A percentile compares a stretch with the other conserved stretches of the same genome.
Evolutionary conservation across 2,888 invertebrate species (phyloP).

Genomic region (Ochropleura leucogaster): DNA sequence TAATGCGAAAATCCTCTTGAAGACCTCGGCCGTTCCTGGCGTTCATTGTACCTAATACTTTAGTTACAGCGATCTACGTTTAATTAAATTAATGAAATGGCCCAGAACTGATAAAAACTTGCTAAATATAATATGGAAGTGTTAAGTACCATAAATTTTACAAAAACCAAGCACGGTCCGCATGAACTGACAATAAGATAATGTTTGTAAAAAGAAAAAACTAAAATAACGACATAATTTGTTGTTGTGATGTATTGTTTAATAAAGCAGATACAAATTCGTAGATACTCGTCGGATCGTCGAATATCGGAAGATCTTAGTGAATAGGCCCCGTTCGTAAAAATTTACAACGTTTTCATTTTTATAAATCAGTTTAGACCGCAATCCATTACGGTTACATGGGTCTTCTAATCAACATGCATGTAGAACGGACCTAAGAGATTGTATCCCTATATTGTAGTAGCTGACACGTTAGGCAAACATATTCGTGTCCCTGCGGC

Average conservation of each 20-base stretch:
- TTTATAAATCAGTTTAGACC: neutral
- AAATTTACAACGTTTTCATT: neutral
- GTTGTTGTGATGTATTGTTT: no score
- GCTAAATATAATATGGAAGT: no score
- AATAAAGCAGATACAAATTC: neutral
- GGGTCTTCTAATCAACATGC: neutral
- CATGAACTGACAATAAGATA: no score
- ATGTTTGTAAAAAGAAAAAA: no score
- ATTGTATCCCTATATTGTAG: neutral
- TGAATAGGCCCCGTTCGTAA: neutral
- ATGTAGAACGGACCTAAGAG: neutral
- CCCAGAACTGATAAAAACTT: no score
- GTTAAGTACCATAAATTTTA: no score
- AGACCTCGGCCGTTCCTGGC: neutral
- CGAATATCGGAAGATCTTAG: neutral
- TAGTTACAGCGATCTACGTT: neutral
- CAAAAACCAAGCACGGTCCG: no score
- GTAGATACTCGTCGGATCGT: no score
- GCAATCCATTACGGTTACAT: neutral
- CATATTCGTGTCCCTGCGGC: neutral
- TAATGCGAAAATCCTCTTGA: slow-evolving; percentile 38
- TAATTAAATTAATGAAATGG: no score
- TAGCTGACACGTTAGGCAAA: neutral
- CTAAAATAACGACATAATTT: no score
- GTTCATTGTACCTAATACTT: neutral